Base-by-base conservation (phyloP, 2,888 invertebrate genomes). In the Bursaphelenchus okinawaensis region DNA sequence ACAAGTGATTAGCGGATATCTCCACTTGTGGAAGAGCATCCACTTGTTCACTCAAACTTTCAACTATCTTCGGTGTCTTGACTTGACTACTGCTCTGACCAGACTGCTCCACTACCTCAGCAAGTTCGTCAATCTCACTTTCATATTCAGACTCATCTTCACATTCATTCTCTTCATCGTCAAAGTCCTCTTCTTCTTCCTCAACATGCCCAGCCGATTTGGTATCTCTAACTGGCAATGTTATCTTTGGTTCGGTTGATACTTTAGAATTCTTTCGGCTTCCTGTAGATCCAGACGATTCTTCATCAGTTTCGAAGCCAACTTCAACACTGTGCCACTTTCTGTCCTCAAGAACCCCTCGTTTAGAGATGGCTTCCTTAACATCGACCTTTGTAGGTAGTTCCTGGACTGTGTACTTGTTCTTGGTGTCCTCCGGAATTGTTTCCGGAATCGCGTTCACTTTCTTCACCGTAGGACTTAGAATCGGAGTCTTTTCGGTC, bases 111-210 rank as follows among this genome's bases (percentile, higher is more conserved):
- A 81, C 80, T 23, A 70, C 79, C 51, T 78, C 79, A 1, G 81
- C 81, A 55, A 81, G 62, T 40, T 81, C 81, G 59, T 81, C 80
- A 69, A 81, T 74, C 27, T 81, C 81, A 23, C 75, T 72, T 62
- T 81, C 81, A 65, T 79, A 79, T 52, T 79, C 78, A 40, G 74
- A 72, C 52, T 78, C 80, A 20, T 80, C 80, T 19, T 74, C 74
- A 23, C 70, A 67, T 20, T 71, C 73, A 24, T 74, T 74, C 8
- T 76, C 78, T 20, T 72, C 73, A 27, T 75, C 74, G 6, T 65
- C 74, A 69, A 70, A 56, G 54, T 64, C 71, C 22, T 65, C 50
- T 72, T 73, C 66, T 28, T 70, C 68, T 68, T 68, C 71, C 23
- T 24, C 65, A 24, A 40, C 28, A 56, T 52, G 57, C 26, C 52